Evolutionary conservation across 2,113 vertebrate genomes (phyloP).

Genomic region (Blennius ocellaris): DNA sequence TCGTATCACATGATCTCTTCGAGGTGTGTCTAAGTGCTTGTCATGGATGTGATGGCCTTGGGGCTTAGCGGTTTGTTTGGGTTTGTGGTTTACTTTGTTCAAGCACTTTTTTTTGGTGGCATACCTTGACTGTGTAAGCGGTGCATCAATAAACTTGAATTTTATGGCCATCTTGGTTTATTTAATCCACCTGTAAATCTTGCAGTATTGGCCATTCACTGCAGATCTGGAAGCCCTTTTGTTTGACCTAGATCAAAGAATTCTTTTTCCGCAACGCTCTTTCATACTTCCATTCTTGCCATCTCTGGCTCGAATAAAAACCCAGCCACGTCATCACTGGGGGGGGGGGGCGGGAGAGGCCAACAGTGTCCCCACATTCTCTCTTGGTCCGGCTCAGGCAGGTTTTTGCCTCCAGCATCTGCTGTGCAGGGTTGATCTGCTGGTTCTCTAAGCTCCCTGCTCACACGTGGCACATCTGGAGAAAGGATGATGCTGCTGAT

Average conservation of each 20-base stretch:
- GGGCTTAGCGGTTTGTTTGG: slow-evolving; percentile 57
- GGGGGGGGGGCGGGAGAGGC: slow-evolving; percentile 41
- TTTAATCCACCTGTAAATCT: slow-evolving; percentile 62
- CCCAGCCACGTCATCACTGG: slow-evolving; percentile 57
- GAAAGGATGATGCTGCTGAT: slow-evolving; percentile 76
- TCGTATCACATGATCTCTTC: slow-evolving; percentile 57
- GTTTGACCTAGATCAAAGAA: slow-evolving; percentile 58
- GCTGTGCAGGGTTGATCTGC: slow-evolving; percentile 67
- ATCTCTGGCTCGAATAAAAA: slow-evolving; percentile 57
- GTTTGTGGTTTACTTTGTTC: slow-evolving; percentile 53
- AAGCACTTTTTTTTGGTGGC: slow-evolving; percentile 20
- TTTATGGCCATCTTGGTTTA: slow-evolving; percentile 41
- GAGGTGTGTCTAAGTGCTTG: slow-evolving; percentile 50
- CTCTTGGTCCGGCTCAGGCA: slow-evolving; percentile 57
- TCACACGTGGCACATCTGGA: slow-evolving; percentile 87
- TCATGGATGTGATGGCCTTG: slow-evolving; percentile 47
- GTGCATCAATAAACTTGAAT: slow-evolving; percentile 11
- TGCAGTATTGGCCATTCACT: slow-evolving; percentile 7
- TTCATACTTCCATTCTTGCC: slow-evolving; percentile 28
- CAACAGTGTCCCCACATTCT: slow-evolving; percentile 72
- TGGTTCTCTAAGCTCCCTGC: slow-evolving; percentile 63
- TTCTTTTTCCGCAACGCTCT: slow-evolving; percentile 17
- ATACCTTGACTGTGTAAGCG: not conserved
- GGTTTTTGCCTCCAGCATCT: slow-evolving; percentile 76
- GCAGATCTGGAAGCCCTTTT: slow-evolving; percentile 34